These are phyloP conservation scores for Channallabes apus DNA, from an alignment of 2,797 vertebrate species.

Conservation along the genomic window DNA sequence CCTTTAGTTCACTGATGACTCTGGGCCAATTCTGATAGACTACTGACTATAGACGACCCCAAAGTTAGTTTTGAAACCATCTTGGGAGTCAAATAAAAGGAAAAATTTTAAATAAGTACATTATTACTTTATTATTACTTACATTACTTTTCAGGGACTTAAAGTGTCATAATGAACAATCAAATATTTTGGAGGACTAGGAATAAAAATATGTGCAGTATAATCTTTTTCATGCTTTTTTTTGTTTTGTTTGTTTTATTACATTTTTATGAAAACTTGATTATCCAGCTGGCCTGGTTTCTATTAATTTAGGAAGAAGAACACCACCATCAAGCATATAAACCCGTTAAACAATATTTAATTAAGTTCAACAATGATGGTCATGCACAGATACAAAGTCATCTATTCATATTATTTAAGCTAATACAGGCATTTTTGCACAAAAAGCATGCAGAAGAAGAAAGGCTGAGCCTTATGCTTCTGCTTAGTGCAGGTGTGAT, in stretches of 20 bases:
- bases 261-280: background rate
- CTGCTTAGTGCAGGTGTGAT: conserved; percentile 27
- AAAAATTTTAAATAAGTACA: too few species aligned
- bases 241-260: background rate
- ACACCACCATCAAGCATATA: background rate
- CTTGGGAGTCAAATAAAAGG: too few species aligned
- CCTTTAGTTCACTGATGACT: too few species aligned
- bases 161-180: background rate
- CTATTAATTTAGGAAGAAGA: background rate
- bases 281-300: background rate
- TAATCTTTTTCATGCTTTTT: too few species aligned
- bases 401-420: background rate
- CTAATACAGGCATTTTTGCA: conserved; percentile 10
- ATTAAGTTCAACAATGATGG: background rate
- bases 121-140: too few species aligned
- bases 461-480: conserved; percentile 13
- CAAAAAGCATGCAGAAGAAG: conserved; percentile 42
- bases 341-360: background rate
- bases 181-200: background rate
- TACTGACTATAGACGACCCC: too few species aligned
- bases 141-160: background rate
- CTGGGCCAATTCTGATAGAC: too few species aligned
- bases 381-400: background rate
- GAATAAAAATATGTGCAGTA: too few species aligned
- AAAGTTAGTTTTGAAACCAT: too few species aligned